Base-by-base conservation (phyloP, 2,797 vertebrate genomes). In the Astyanax mexicanus region DNA sequence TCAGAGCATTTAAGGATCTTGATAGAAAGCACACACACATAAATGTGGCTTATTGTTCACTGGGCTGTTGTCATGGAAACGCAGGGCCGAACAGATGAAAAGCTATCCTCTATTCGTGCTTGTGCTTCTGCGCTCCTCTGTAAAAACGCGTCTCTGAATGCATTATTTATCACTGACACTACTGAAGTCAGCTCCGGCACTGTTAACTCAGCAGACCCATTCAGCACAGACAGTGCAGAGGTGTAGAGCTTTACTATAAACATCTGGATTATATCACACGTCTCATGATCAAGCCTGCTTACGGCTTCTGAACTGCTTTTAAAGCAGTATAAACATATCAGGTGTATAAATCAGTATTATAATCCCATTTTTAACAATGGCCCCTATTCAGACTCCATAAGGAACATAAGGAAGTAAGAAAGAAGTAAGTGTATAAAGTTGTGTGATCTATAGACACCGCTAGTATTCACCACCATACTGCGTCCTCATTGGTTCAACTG, bases 31-130 rank as follows among this genome's bases (percentile, higher is more conserved):
- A 47, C n/a, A 3, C 27, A 66, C 69, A 45, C 58, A 76, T 73
- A 74, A 75, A 74, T 65, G 29, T 21, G 40, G 37, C 69, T 77
- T 70, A 77, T 79, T 79, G 80, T 82, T 81, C 70, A 69, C 65
- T 74, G 75, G 64, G 57, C 51, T 81, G 84, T 85, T 79, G 82
- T 80, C 84, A 85, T 83, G 80, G 81, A 75, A 83, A 85, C 80
- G 35, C 78, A 58, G 70, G 55, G 42, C 55, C 21, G 60, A 66
- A 62, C 61, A 77, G 81, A 80, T 64, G 68, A 73, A 75, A 73
- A 66, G 54, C 77, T 75, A 51, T 12, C 25, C 64, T 66, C 42
- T 42, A 45, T 77, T 58, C 19, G 37, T 57, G 73, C 70, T 54
- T 49, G 12, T 60, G 47, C 74, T 55, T 77, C 67, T 40, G 23